phyloP scores from a whole-genome alignment of 2,113 vertebrate genomes.

The Melanocharis versteri region DNA sequence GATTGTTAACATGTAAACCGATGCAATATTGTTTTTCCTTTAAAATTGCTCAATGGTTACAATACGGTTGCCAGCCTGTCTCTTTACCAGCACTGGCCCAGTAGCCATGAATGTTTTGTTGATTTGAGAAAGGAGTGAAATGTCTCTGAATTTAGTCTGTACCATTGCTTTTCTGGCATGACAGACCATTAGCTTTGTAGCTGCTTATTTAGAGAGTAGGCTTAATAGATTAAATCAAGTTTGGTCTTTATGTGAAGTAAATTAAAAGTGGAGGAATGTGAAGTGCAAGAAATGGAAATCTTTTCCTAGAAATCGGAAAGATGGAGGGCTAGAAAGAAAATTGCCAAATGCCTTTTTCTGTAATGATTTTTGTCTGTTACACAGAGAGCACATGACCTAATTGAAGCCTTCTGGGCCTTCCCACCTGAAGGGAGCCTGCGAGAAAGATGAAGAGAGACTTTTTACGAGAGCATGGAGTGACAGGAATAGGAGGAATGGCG shows the following conservation, averaged over 20 bases:
- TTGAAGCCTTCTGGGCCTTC: not conserved
- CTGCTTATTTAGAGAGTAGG: not conserved
- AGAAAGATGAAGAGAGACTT: not conserved
- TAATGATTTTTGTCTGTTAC: not conserved
- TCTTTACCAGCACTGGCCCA: not conserved
- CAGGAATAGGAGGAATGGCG: not conserved
- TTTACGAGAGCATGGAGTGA: not conserved
- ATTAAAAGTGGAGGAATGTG: not conserved
- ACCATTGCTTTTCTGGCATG: not conserved
- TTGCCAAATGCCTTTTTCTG: not conserved
- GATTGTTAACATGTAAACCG: not conserved
- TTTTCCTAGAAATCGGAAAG: not conserved
- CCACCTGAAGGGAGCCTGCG: not conserved
- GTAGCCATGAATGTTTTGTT: not conserved
- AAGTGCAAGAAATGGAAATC: not conserved
- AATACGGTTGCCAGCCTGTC: not conserved
- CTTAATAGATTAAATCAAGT: not conserved
- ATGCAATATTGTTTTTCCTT: not conserved
- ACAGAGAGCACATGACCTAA: not conserved
- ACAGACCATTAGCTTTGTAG: not conserved
- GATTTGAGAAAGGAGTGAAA: not conserved
- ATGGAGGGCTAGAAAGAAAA: not conserved
- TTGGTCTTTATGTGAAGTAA: not conserved
- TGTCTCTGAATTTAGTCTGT: not conserved
- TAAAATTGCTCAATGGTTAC: not conserved